Conservation (phyloP, 2,797 vertebrate genomes). For the Gambusia yucatana region DNA sequence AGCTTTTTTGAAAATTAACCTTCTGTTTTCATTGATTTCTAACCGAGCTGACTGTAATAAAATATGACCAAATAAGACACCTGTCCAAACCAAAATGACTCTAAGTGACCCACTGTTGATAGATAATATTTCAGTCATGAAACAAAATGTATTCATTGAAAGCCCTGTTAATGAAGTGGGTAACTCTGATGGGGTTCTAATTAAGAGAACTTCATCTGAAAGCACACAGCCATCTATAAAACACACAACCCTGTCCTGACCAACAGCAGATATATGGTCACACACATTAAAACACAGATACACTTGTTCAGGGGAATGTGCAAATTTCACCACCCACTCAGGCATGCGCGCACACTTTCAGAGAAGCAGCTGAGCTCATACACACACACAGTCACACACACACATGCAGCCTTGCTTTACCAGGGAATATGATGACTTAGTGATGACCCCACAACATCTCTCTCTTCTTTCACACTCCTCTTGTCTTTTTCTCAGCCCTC, state of each 20-base stretch:
- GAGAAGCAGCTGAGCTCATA: constrained; percentile 25
- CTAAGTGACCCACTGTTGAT: not conserved
- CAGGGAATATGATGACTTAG: constrained; percentile 83
- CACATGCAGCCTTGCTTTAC: constrained; percentile 79
- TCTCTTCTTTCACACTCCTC: constrained; percentile 73
- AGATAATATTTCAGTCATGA: not conserved
- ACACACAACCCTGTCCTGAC: constrained; percentile 14
- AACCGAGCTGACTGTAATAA: not conserved
- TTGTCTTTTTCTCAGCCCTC: constrained; percentile 74
- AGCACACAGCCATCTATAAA: constrained; percentile 8
- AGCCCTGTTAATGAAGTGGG: not conserved
- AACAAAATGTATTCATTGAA: not conserved
- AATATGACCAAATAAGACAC: not conserved
- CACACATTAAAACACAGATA: constrained; percentile 23
- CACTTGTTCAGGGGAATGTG: constrained; percentile 51
- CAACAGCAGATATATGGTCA: constrained; percentile 1
- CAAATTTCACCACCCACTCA: constrained; percentile 56
- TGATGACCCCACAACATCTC: constrained; percentile 68
- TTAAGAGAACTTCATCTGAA: constrained; percentile 10
- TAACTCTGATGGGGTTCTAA: not conserved
- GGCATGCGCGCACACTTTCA: constrained; percentile 33
- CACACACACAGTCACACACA: constrained; percentile 20
- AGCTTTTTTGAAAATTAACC: not conserved
- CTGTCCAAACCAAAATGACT: not conserved
- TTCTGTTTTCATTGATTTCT: not conserved